Base-by-base conservation (phyloP, 2,113 vertebrate genomes). In the Tragelaphus buxtoni region DNA sequence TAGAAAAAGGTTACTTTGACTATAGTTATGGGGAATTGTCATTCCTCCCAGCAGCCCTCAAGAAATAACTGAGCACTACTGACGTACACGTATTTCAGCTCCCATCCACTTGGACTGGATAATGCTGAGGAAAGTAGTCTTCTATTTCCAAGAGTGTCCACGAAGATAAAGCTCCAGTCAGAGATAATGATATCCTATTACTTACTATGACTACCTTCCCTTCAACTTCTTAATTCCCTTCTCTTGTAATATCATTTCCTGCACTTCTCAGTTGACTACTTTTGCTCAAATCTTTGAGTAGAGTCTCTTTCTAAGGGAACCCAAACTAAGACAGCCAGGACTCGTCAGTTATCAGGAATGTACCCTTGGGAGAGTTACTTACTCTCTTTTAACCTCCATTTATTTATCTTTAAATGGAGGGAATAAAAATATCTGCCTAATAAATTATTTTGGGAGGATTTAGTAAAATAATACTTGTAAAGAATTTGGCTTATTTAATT, bases 81-180 rank as follows among this genome's bases (percentile, higher is more conserved):
- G 0, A 26, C 58, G 4, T 11, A 17, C 47, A 4, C 0, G 26
- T 26, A 82, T 39, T 3, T 5, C 14, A 87, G 30, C 2, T 86
- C 79, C 20, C 20, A 81, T 4, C 5, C 42, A 85, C 2, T 2
- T 39, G 4, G 3, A 63, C 22, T 51, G 30, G 4, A 89, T 58
- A 77, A 69, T 18, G 79, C 20, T 65, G n/a, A 84, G 11, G 9
- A 20, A 76, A 17, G 2, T 58, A 69, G 20, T 51, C 35, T 22
- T 5, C 5, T 45, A 2, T 17, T 84, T 30, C 9, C 11, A 47
- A 72, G 26, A 63, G 0, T 28, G 53, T 60, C 18, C n/a, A 18
- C 42, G 58, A 63, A 56, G 11, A 16, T 61, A 74, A 72, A 61
- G 7, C 9, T 32, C 32, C 12, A 45, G 32, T 63, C 22, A 82